Percentiles rank a stretch among this genome's conserved stretches.
Conservation (phyloP, 2,888 invertebrate species). For the Oxytorus armatus region DNA sequence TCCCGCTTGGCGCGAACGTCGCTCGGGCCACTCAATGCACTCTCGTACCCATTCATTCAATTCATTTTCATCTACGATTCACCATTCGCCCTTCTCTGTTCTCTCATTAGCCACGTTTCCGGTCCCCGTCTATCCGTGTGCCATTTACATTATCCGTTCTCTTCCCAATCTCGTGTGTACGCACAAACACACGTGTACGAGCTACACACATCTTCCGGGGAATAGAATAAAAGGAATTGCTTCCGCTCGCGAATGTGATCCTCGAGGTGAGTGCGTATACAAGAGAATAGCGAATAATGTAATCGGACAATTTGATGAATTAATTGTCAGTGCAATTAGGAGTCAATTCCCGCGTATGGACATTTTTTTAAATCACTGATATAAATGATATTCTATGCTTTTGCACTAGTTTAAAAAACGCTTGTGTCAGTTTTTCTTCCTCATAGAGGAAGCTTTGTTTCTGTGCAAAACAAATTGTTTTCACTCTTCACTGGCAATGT, state of each 20-base stretch:
- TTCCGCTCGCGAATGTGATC: slow-evolving; percentile 53
- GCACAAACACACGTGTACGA: neutral
- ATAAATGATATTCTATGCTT: neutral
- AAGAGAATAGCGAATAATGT: neutral
- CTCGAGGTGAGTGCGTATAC: slow-evolving; percentile 20
- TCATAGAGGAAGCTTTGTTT: too few species aligned
- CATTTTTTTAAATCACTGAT: neutral
- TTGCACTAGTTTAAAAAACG: neutral
- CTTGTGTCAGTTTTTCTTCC: neutral
- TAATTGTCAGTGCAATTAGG: neutral
- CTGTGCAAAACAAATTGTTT: too few species aligned
- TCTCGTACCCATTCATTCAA: slow-evolving; percentile 80
- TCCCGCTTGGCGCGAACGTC: slow-evolving; percentile 82
- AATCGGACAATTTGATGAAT: neutral
- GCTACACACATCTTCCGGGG: slow-evolving; percentile 36
- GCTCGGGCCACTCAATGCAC: slow-evolving; percentile 76
- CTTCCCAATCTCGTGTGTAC: slow-evolving; percentile 5
- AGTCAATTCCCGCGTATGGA: neutral
- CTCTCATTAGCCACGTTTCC: slow-evolving; percentile 82
- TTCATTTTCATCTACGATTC: slow-evolving; percentile 84
- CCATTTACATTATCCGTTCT: slow-evolving; percentile 45
- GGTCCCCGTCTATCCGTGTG: slow-evolving; percentile 69
- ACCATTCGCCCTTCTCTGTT: slow-evolving; percentile 80
- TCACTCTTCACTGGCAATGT: too few species aligned
- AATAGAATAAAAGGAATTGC: slow-evolving; percentile 62